phyloP scores from a whole-genome alignment of 2,113 vertebrate genomes.

The Protobothrops flavoviridis region DNA sequence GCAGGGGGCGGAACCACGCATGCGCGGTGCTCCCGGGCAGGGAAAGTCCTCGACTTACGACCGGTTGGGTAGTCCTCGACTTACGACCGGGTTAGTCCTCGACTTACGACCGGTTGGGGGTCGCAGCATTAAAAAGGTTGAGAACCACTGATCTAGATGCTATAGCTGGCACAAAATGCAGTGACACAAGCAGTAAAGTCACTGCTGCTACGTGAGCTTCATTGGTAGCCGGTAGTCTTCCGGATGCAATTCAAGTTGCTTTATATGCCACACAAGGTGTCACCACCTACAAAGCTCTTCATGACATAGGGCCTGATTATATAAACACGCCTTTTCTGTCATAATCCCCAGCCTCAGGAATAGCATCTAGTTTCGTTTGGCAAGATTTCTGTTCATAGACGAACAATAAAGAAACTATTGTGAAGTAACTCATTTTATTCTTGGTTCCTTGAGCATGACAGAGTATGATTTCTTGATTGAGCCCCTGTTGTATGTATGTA shows the following conservation, averaged over 20 bases:
- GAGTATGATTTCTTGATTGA: neutral
- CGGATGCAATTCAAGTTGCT: neutral
- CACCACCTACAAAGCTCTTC: neutral
- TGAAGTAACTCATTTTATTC: neutral
- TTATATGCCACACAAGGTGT: neutral
- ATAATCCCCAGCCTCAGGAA: neutral
- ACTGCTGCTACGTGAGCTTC: neutral
- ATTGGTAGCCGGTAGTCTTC: neutral
- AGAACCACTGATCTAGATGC: no score
- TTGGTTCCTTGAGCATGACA: neutral
- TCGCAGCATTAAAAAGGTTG: no score
- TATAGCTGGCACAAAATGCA: neutral
- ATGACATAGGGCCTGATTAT: neutral
- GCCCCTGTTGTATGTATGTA: neutral
- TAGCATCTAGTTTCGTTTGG: neutral
- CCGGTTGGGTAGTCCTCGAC: no score
- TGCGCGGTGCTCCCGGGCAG: no score
- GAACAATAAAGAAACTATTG: neutral
- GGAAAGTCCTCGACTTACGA: no score
- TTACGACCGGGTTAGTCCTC: no score
- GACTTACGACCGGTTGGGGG: no score
- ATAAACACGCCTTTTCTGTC: neutral
- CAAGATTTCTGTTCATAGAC: no score
- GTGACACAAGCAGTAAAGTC: neutral
- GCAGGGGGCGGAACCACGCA: no score